Conservation (phyloP, 2,888 invertebrate species). For the Apoda limacodes region DNA sequence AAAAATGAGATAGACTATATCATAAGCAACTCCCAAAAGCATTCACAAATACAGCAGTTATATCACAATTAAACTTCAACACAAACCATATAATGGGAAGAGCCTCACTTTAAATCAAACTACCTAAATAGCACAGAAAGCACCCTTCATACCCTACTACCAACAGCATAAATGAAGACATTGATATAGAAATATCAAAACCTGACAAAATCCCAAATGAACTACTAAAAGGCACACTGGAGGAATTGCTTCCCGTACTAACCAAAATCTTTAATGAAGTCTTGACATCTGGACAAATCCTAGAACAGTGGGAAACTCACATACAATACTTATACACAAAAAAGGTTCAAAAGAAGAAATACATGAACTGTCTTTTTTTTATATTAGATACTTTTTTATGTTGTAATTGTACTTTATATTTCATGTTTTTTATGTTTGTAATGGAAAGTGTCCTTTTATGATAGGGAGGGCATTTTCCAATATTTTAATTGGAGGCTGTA, state of each 20-base stretch:
- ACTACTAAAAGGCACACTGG: conserved; percentile 12
- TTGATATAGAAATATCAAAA: conserved; percentile 18
- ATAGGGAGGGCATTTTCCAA: no score
- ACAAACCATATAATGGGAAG: conserved; percentile 8
- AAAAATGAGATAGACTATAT: conserved; percentile 11
- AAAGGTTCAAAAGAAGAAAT: conserved; percentile 16
- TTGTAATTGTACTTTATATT: no score
- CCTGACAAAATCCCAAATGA: conserved; percentile 20
- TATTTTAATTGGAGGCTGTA: no score
- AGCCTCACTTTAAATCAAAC: conserved; percentile 10
- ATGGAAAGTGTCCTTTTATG: no score
- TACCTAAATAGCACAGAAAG: conserved; percentile 1
- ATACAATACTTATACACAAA: conserved; percentile 18
- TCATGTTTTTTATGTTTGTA: no score
- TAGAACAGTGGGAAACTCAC: conserved; percentile 14
- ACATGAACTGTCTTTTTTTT: no score
- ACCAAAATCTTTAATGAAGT: conserved; percentile 18
- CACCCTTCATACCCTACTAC: conserved; percentile 7
- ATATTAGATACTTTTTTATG: no score
- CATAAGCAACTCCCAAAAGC: conserved; percentile 5
- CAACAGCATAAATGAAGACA: conserved; percentile 15
- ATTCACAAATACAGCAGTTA: conserved; percentile 8
- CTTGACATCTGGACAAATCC: conserved; percentile 10
- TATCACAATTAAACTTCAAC: conserved; percentile 7
- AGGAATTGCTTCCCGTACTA: conserved; percentile 14